Evolutionary conservation across 2,888 invertebrate species (phyloP), one percentile per base, ranked within the genome.

Genomic region (Ommatoiulus sabulosus): DNA sequence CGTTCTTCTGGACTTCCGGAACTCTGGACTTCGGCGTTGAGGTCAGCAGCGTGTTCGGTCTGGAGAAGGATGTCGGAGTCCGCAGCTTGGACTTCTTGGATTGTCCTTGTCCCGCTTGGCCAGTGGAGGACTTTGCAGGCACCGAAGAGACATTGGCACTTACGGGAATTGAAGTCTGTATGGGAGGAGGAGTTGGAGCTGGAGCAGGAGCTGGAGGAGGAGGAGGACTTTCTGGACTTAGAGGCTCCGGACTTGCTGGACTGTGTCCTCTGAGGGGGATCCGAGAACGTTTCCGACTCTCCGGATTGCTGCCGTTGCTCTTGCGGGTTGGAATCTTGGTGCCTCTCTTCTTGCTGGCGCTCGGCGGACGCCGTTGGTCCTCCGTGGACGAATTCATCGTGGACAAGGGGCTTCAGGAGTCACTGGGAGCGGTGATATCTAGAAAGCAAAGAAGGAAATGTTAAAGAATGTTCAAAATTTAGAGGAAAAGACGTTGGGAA

Each of bases 271-370:
- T 85, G 1, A 85, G 15, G 6, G 85, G 85, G n/a, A 85, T 85
- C 35, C 85, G 43, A 17, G 85, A 85, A 15, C 44, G 43, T 7
- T 44, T 43, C 2, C 44, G 44, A 17, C 43, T 12, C n/a, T 85
- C 85, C n/a, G 85, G 43, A 17, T 43, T n/a, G 17, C 44, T 35
- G 43, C 20, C 85, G 43, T n/a, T 44, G n/a, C 44, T 17, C 85
- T 85, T 85, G 44, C 43, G 43, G 15, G 85, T 85, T 10, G 85
- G 85, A 20, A 85, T 85, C 85, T 85, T 85, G 43, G 85, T 43
- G 4, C 85, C 85, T 20, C 63, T 63, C 20, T 63, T 63, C 63
- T 63, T 63, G 63, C 63, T 20, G 63, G 63, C 63, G 63, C 20
- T 63, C 7, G 63, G 20, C 17, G 63, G 63, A 12, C 63, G 20